Evolutionary conservation across 2,888 invertebrate species (phyloP).

Genomic region (Portevinia maculata): DNA sequence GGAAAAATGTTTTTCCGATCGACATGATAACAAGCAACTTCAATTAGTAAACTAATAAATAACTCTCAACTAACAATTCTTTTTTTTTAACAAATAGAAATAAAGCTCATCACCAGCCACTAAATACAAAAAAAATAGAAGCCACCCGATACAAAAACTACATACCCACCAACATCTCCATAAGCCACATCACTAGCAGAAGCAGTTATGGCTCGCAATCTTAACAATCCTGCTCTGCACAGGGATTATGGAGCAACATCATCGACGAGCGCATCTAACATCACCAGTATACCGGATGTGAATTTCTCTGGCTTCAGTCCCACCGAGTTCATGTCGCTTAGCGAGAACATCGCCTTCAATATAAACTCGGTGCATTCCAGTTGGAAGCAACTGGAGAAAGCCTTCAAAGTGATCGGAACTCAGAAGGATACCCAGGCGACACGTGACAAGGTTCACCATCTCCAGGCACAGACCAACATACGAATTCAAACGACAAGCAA

Average conservation of each 20-base stretch:
- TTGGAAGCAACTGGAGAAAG: constrained; percentile 88
- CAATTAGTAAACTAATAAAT: not conserved
- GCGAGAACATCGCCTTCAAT: constrained; percentile 92
- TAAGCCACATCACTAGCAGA: constrained; percentile 6
- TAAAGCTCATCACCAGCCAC: not conserved
- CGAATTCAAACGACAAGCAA: constrained; percentile 89
- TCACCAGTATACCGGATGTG: constrained; percentile 85
- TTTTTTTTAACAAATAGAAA: not conserved
- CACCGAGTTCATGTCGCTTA: constrained; percentile 90
- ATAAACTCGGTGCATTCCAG: constrained; percentile 90
- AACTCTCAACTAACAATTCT: no score
- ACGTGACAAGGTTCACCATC: constrained; percentile 88
- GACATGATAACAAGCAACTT: not conserved
- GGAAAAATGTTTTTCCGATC: not conserved
- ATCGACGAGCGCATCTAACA: constrained; percentile 76
- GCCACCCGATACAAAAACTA: not conserved
- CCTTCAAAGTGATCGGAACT: constrained; percentile 89
- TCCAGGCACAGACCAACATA: constrained; percentile 89
- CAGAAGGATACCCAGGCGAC: constrained; percentile 88
- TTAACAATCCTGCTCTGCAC: constrained; percentile 78
- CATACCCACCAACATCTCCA: constrained; percentile 20
- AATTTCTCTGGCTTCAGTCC: constrained; percentile 88
- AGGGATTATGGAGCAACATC: constrained; percentile 81
- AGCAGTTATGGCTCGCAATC: constrained; percentile 76
- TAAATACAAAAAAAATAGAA: not conserved